Base-by-base conservation (phyloP, 30 jellyfish, hydroid and myxozoan genomes). In the Cassiopea andromeda region DNA sequence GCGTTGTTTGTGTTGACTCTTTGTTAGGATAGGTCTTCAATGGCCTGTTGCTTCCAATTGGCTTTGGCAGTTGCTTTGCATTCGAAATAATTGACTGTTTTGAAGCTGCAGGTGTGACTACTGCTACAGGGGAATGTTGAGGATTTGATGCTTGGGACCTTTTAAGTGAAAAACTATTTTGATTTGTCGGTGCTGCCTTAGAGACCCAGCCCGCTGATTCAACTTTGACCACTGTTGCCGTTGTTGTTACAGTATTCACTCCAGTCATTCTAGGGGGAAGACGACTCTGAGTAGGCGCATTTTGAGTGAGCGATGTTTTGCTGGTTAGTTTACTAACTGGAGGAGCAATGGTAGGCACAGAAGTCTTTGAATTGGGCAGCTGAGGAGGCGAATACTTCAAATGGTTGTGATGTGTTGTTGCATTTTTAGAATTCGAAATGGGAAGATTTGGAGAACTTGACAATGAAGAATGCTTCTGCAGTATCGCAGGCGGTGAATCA, bases 1-100 rank as follows among this genome's bases (percentile, higher is more conserved):
- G 88, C 17, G 97, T 89, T 69, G 97, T 78, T 44, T 85, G 90
- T 17, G 97, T 80, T 19, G 85, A 69, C 57, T 82, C 89, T 73
- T 84, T 88, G 60, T 89, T 17, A 7, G 69, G 66, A 13, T 64
- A 7, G 69, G 83, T 54, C 49, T 90, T 80, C 2, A 86, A 66
- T 0, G 99, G 99, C 17, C 99, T 92, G 85, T 95, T 95, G 91
- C 99, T 95, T 6, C 99, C 99, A 66, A 95, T 95, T 15, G 99
- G 99, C 60, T 82, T 95, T 60, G 99, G 99, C 54, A 95, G 87
- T 0, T 90, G 66, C 78, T 88, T 91, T 48, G 97, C 46, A 15
- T 93, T 46, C 75, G 69, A 58, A 64, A 13, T 16, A 44, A 1
- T n/a, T 73, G 73, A 89, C 70, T 84, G 92, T 77, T 97, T 87